Conservation (phyloP, 2,888 invertebrate species). For the Cephalotes varians region DNA sequence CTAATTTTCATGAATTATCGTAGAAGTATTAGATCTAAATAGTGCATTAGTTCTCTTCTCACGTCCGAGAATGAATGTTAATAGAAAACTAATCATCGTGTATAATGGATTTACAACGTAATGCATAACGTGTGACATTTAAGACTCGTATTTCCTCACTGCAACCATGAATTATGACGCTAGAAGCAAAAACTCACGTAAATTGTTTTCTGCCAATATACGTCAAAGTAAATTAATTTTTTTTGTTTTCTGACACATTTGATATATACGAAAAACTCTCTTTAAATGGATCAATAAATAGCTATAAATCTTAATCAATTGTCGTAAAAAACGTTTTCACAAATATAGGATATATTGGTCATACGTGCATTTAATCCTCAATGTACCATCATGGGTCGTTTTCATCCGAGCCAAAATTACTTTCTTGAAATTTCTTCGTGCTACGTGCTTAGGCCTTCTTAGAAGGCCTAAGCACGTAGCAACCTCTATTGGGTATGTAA, state of each 20-base stretch:
- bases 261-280: background rate
- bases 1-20: background rate
- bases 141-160: background rate
- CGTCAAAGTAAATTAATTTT: slow-evolving; percentile 9
- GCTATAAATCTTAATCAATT: background rate
- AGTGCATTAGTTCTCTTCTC: background rate
- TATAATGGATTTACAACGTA: background rate
- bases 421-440: no score
- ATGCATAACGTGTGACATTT: background rate
- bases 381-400: no score
- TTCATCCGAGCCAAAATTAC: no score
- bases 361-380: no score
- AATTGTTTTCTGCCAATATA: background rate
- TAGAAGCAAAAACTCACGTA: slow-evolving; percentile 8
- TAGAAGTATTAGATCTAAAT: background rate
- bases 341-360: background rate
- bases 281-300: background rate
- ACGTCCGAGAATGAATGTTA: background rate
- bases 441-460: no score
- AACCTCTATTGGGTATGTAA: no score
- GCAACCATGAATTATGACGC: background rate
- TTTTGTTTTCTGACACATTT: background rate
- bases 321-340: background rate
- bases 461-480: no score
- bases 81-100: slow-evolving; percentile 1